Evolutionary conservation across 2,888 invertebrate genomes (phyloP), one percentile per base, ranked within the genome.

Genomic region (Halictus quadricinctus): DNA sequence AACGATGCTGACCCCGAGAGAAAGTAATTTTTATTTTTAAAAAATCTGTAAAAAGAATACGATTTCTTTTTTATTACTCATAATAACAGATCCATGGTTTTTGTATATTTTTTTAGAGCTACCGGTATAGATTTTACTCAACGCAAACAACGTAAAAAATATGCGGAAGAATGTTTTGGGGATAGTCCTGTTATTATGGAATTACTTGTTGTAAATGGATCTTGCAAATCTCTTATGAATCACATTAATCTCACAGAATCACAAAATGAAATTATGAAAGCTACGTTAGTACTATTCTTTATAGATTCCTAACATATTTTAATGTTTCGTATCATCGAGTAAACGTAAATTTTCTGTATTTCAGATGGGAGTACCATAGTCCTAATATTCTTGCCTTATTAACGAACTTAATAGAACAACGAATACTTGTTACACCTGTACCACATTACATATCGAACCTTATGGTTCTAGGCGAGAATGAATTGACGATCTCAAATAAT

Each of bases 361-460:
- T 78, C 76, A 94, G 94, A 41, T 92, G 93, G 90, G 91, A 93
- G 84, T 94, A 93, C 84, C 91, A 88, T n/a, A 93, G 94, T 86
- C 86, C 66, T 29, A 90, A 92, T 76, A 85, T 94, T 60, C 88
- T 89, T 43, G 77, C 72, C 5, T 90, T 91, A 60, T 80, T 94
- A 58, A 90, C 88, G 25, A 87, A 85, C 81, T 83, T 94, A 73
- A 89, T 91, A 70, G 91, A 91, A 79, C 85, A 87, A 46, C 80
- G 87, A 76, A 84, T 92, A 66, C 50, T 94, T 4, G 60, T 64
- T 41, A 86, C 88, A 79, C 94, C 94, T 80, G 81, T 93, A 48
- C 94, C 94, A 41, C 21, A 76, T 58, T 94, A 94, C 83, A 84
- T 93, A 43, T 84, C 91, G 12, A 87, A 93, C 80, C 81, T 93